Base-by-base conservation (phyloP, 2,113 vertebrate genomes). In the Dasyurus viverrinus region DNA sequence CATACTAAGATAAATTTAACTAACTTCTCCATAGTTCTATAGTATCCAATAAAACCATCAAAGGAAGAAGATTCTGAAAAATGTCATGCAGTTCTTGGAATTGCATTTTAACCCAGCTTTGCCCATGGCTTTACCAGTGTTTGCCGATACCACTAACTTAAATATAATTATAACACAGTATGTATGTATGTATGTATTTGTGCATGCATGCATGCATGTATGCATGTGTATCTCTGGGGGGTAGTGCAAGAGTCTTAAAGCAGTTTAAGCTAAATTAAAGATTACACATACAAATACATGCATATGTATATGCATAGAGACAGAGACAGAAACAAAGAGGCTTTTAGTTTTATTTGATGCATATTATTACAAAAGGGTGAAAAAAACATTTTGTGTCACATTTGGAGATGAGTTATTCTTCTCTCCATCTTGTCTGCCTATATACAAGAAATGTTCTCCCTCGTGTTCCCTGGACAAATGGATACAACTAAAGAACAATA, bases 361-460 rank as follows among this genome's bases (percentile, higher is more conserved):
- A 91, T 57, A 22, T 23, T 93, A 68, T 14, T 30, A 89, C n/a
- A 90, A 92, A 96, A 94, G 11, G 93, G 60, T 10, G 54, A 52
- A 91, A 93, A 97, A 47, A 54, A 2, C 7, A 52, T 89, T 47
- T 93, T 93, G 50, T 91, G 27, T 12, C 26, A 55, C 76, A 84
- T 84, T 84, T 84, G n/a, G 68, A 84, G 36, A 84, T 42, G 7
- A 84, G 68, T 96, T 93, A 52, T 36, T 91, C 89, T 91, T n/a
- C 57, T 84, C 57, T 30, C 52, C 11, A 6, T 26, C 93, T 26
- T 47, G 93, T 22, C 30, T 84, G 36, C 54, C 93, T 14, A 42
- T 11, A 1, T 91, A 16, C 89, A 42, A 16, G n/a, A 89, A 96
- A 89, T 22, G 42, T 76, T 68, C 54, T 96, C 54, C 50, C 19